phyloP scores from a whole-genome alignment of 2,888 invertebrate species.

The Pelosia muscerda region DNA sequence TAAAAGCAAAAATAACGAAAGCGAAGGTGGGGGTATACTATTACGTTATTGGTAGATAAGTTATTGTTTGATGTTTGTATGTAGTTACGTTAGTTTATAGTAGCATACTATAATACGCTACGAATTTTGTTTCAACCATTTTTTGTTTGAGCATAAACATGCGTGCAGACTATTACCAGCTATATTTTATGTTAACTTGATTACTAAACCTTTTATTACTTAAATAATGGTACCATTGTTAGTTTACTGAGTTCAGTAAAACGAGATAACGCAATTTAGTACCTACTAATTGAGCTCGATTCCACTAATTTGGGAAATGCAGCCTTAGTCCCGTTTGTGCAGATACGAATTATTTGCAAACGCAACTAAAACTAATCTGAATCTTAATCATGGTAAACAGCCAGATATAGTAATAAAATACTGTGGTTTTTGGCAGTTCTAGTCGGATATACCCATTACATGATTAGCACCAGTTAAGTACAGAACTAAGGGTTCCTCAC shows the following conservation, averaged over 20 bases:
- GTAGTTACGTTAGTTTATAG: slow-evolving; percentile 5
- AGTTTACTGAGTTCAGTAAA: too few species aligned
- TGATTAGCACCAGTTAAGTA: neutral
- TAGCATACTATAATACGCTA: neutral
- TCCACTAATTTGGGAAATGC: too few species aligned
- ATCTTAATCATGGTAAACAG: too few species aligned
- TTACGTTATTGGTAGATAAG: slow-evolving; percentile 16
- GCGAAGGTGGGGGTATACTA: slow-evolving; percentile 28
- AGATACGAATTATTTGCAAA: too few species aligned
- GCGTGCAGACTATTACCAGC: neutral
- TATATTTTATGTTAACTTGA: neutral
- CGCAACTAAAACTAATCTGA: too few species aligned
- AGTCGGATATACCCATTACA: too few species aligned
- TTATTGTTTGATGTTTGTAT: slow-evolving; percentile 5
- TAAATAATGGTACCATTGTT: neutral
- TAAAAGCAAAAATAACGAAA: slow-evolving; percentile 37
- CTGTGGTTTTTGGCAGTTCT: too few species aligned
- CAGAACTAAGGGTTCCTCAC: neutral
- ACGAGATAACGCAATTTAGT: too few species aligned
- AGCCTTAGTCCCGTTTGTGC: too few species aligned
- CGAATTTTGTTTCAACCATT: neutral
- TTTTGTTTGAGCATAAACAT: neutral
- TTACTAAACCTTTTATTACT: neutral
- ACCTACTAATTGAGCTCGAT: too few species aligned
- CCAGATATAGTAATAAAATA: too few species aligned